These are phyloP conservation scores for Drosophila histrio DNA, from an alignment of 2,888 invertebrate genomes.

Conservation along the genomic window DNA sequence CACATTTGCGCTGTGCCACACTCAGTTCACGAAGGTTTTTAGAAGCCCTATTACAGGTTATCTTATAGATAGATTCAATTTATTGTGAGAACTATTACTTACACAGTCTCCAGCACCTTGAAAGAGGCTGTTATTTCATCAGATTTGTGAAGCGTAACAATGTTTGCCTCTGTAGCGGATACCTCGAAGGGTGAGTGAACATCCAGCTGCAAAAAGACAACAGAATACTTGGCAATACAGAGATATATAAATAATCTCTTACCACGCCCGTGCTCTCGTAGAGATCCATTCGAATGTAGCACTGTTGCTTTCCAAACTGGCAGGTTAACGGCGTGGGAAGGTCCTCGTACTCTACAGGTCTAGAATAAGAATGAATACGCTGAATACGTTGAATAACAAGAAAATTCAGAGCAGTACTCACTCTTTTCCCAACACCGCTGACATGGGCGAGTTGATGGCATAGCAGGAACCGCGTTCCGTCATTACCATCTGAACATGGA, in stretches of 20 bases:
- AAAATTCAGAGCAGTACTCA: slow-evolving; percentile 32
- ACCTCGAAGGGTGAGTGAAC: slow-evolving; percentile 83
- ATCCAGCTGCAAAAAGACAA: slow-evolving; percentile 66
- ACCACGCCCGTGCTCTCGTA: slow-evolving; percentile 82
- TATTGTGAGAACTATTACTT: slow-evolving; percentile 38
- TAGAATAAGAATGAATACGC: slow-evolving; percentile 8
- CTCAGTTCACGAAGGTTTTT: slow-evolving; percentile 82
- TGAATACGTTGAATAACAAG: background rate
- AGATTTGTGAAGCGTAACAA: slow-evolving; percentile 77
- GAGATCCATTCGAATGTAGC: slow-evolving; percentile 82
- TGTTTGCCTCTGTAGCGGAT: slow-evolving; percentile 75
- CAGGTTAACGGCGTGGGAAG: slow-evolving; percentile 71
- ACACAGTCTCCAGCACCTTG: slow-evolving; percentile 83
- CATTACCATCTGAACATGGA: slow-evolving; percentile 84
- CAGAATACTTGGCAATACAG: background rate
- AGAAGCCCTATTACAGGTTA: slow-evolving; percentile 66
- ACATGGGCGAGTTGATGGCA: slow-evolving; percentile 86
- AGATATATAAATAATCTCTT: slow-evolving; percentile 7
- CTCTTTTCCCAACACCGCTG: slow-evolving; percentile 69
- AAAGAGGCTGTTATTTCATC: slow-evolving; percentile 82
- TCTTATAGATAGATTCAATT: background rate
- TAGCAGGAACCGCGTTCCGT: slow-evolving; percentile 89
- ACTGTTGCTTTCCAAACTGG: slow-evolving; percentile 82
- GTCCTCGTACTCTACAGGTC: slow-evolving; percentile 53
- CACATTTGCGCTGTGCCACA: slow-evolving; percentile 85